Evolutionary conservation across 37 sponge, comb jelly and placozoan genomes (phyloP).

Genomic region (Tethya wilhelma): DNA sequence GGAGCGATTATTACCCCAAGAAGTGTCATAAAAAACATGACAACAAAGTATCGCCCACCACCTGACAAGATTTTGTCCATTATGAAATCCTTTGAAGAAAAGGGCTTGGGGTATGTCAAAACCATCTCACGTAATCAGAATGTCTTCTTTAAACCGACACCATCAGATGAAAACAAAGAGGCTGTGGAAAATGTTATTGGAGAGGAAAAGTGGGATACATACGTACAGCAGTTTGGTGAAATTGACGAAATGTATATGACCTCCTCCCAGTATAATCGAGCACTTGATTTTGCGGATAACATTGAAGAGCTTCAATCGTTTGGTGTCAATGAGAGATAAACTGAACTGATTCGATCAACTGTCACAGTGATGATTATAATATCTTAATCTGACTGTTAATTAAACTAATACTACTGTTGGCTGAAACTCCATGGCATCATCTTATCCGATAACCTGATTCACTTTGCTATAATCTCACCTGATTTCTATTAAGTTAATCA

Average conservation of each 20-base stretch:
- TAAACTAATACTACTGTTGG: not conserved
- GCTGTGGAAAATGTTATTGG: not conserved
- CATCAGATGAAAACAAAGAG: not conserved
- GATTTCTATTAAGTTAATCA: not conserved
- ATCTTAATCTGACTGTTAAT: not conserved
- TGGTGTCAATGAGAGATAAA: not conserved
- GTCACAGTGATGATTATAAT: not conserved
- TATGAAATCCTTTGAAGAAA: not conserved
- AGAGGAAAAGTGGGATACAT: not conserved
- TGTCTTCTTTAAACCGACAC: not conserved
- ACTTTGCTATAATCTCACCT: not conserved
- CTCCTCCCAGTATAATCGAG: not conserved
- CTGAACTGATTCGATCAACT: too few species aligned
- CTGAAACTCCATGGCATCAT: not conserved
- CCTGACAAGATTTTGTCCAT: not conserved
- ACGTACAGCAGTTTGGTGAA: not conserved
- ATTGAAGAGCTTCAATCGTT: not conserved
- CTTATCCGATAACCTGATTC: not conserved
- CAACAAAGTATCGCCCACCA: not conserved
- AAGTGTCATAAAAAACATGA: not conserved
- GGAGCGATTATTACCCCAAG: not conserved
- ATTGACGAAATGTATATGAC: not conserved
- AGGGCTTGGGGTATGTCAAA: not conserved
- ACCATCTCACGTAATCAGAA: not conserved
- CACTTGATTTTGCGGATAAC: not conserved